A percentile compares a stretch with the other conserved stretches of the same genome.
Evolutionary conservation across 2,113 vertebrate genomes (phyloP).

Genomic region (Pterocles orientalis): DNA sequence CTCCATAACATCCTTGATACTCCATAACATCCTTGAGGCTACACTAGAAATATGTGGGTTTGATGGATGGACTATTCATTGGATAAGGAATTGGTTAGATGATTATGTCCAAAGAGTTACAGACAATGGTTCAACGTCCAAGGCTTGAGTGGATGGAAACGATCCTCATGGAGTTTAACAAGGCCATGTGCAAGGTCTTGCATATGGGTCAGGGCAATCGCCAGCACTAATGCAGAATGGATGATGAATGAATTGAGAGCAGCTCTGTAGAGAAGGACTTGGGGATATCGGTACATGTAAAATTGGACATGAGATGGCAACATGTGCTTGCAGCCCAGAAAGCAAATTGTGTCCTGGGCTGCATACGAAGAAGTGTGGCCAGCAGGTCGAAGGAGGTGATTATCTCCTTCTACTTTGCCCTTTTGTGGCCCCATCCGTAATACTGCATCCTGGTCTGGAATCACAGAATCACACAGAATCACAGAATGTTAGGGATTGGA

Average conservation of each 20-base stretch:
- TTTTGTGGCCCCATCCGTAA: neutral
- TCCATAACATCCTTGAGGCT: neutral
- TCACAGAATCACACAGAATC: too few relatives aligned
- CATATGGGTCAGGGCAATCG: rapidly evolving
- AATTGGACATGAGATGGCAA: neutral
- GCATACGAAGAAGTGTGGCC: neutral
- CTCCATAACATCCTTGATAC: too few relatives aligned
- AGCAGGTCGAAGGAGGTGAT: neutral
- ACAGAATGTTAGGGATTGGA: too few relatives aligned
- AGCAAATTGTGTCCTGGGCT: neutral
- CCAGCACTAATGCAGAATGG: neutral
- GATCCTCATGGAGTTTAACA: neutral
- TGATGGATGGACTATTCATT: neutral
- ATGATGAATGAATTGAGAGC: neutral
- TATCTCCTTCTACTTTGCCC: neutral
- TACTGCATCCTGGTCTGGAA: neutral
- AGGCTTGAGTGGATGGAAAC: neutral
- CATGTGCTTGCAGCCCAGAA: neutral
- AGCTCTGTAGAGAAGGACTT: neutral
- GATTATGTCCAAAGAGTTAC: neutral
- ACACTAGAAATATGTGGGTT: neutral
- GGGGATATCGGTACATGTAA: neutral
- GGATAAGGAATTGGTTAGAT: neutral
- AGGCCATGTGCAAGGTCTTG: neutral
- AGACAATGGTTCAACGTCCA: neutral